Evolutionary conservation across 2,113 vertebrate species (phyloP), one percentile per base, ranked within the genome.

Genomic region (Pedetes capensis): DNA sequence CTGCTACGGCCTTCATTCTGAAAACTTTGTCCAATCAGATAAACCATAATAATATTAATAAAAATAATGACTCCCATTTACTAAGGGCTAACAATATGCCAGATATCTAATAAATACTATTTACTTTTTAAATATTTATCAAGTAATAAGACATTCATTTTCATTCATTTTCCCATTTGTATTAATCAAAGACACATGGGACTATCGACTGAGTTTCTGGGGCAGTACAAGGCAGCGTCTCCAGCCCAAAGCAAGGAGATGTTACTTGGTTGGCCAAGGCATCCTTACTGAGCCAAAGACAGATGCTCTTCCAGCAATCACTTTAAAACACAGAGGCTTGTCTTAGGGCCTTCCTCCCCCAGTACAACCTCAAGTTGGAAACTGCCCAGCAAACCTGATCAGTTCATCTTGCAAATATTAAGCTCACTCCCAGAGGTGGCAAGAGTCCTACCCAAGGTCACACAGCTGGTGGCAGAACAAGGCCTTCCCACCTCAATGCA

Each of bases 91-190:
- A 57, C 17, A 76, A 57, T 55, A 92, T 82, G 25, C 44, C 51
- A 63, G 42, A 0, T 76, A n/a, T 20, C n/a, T 79, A 75, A 87
- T 53, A 89, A 84, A 53, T 57, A 49, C 32, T 87, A 84, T 34
- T 82, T 89, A 71, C 55, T 82, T 81, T 81, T 39, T 59, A 93
- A 96, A 95, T 87, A 84, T 87, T 37, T 86, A 86, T 87, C 91
- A 75, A 92, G 64, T 53, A 95, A 79, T 96, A 59, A 76, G 75
- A 51, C 32, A 51, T 47, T 90, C 82, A 94, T 76, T 94, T 82
- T 86, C 32, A 51, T 47, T 90, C 82, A 94, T 76, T 94, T 82
- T 86, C 22, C n/a, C 42, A 80, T 66, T 88, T 95, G 80, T 91
- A 80, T 89, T 85, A 13, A 78, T 81, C 92, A 78, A 72, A 80